These are phyloP conservation scores for Coenonympha glycerion DNA, from an alignment of 2,888 invertebrate species.

Conservation along the genomic window DNA sequence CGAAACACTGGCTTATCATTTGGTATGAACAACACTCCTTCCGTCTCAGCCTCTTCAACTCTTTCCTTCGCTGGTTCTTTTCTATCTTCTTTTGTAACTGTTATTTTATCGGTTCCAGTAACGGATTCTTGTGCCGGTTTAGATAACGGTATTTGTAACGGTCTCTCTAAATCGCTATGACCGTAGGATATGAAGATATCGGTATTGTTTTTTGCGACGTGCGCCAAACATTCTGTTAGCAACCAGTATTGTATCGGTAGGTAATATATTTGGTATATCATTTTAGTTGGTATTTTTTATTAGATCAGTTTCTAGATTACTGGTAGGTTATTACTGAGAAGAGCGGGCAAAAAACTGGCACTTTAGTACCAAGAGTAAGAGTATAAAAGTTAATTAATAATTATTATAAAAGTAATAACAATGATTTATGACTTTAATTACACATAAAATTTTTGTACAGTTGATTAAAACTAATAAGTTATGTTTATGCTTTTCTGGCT, in stretches of 20 bases:
- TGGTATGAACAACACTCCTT: slow-evolving; percentile 48
- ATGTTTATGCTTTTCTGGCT: too few species aligned
- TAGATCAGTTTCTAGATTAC: too few species aligned
- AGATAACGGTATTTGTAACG: background rate
- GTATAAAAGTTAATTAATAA: too few species aligned
- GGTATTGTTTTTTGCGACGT: slow-evolving; percentile 31
- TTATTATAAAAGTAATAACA: too few species aligned
- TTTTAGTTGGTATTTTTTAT: background rate
- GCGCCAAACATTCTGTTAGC: slow-evolving; percentile 15
- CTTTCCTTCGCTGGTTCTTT: background rate
- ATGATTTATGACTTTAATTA: too few species aligned
- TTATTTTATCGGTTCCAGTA: background rate
- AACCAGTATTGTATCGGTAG: slow-evolving; percentile 8
- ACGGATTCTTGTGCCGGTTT: background rate
- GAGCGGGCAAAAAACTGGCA: background rate
- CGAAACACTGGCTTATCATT: slow-evolving; percentile 37
- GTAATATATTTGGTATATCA: slow-evolving; percentile 21
- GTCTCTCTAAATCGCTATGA: slow-evolving; percentile 32
- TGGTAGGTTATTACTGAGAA: too few species aligned
- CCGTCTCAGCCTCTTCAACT: slow-evolving; percentile 14
- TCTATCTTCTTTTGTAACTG: background rate
- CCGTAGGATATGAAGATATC: slow-evolving; percentile 42
- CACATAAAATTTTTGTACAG: too few species aligned
- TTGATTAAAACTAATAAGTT: too few species aligned
- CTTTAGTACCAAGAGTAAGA: too few species aligned